Percentiles rank a stretch among this genome's conserved stretches.
Conservation (phyloP, 1,140 invertebrate genomes). For the Saccostrea echinata region DNA sequence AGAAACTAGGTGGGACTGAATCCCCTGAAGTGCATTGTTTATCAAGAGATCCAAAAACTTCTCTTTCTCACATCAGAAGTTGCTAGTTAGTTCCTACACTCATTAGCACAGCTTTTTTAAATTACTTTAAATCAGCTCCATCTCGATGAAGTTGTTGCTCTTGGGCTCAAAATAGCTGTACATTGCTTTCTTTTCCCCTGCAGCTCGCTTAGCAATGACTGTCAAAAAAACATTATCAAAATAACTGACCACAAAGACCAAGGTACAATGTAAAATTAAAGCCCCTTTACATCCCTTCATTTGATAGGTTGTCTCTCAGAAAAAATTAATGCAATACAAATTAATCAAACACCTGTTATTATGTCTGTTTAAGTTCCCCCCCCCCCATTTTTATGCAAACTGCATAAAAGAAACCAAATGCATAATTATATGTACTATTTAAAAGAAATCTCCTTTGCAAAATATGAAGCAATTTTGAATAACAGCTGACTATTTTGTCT, state of each 20-base stretch:
- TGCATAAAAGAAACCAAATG: too few species aligned
- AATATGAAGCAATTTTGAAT: too few species aligned
- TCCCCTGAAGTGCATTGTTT: neutral
- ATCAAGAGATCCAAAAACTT: constrained; percentile 19
- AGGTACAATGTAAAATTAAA: neutral
- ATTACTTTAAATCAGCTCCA: neutral
- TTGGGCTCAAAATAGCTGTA: neutral
- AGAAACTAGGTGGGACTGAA: constrained; percentile 12
- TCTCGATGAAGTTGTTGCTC: neutral
- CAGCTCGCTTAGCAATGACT: constrained; percentile 12
- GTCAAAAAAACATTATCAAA: neutral
- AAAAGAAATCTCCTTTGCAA: too few species aligned
- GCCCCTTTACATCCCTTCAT: neutral
- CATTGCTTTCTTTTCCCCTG: neutral
- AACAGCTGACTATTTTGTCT: too few species aligned
- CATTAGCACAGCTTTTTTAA: neutral
- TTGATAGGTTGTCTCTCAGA: too few species aligned
- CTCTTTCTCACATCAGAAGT: neutral
- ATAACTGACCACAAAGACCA: neutral
- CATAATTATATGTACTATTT: too few species aligned
- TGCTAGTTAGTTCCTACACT: neutral
- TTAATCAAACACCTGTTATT: too few species aligned
- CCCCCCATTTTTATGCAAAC: too few species aligned
- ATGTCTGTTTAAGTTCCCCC: too few species aligned
- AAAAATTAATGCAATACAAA: too few species aligned